A percentile compares a stretch with the other conserved stretches of the same genome.
Conservation (phyloP, 2,113 vertebrate species). For the Lepus timidus region DNA sequence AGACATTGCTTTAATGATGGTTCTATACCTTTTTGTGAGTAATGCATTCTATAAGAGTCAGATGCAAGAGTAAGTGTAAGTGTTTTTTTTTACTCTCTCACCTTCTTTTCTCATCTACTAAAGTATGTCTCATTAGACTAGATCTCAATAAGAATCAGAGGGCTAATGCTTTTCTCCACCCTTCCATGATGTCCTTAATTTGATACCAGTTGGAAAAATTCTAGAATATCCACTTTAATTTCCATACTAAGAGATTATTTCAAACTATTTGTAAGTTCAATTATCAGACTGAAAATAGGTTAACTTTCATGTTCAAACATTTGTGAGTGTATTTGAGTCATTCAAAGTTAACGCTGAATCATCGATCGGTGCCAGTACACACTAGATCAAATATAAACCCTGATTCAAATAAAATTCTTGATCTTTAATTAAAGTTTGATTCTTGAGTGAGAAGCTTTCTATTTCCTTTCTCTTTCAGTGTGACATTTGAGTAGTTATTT, state of each 20-base stretch:
- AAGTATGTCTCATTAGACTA: background rate
- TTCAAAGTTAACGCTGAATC: conserved; percentile 70
- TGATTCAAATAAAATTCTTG: conserved; percentile 72
- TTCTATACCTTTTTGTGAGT: background rate
- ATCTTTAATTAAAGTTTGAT: conserved; percentile 76
- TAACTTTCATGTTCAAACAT: conserved; percentile 42
- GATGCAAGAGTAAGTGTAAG: background rate
- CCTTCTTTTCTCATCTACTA: background rate
- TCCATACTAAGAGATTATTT: background rate
- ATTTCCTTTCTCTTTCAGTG: conserved; percentile 29
- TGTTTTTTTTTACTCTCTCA: background rate
- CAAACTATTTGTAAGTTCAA: conserved; percentile 48
- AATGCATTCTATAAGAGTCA: background rate
- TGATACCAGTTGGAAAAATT: background rate
- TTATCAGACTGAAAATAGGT: conserved; percentile 51
- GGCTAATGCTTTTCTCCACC: accelerated
- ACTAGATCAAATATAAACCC: conserved; percentile 68
- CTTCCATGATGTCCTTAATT: background rate
- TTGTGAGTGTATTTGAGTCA: conserved; percentile 48
- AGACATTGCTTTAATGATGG: background rate
- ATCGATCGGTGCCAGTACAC: conserved; percentile 63
- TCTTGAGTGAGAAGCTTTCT: conserved; percentile 55
- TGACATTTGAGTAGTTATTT: conserved; percentile 42
- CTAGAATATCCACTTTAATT: background rate
- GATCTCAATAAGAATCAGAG: background rate